Percentiles rank a stretch among this genome's conserved stretches.
Evolutionary conservation across 35 echinoderm and acorn worm species (phyloP).

Genomic region (Acanthaster planci): DNA sequence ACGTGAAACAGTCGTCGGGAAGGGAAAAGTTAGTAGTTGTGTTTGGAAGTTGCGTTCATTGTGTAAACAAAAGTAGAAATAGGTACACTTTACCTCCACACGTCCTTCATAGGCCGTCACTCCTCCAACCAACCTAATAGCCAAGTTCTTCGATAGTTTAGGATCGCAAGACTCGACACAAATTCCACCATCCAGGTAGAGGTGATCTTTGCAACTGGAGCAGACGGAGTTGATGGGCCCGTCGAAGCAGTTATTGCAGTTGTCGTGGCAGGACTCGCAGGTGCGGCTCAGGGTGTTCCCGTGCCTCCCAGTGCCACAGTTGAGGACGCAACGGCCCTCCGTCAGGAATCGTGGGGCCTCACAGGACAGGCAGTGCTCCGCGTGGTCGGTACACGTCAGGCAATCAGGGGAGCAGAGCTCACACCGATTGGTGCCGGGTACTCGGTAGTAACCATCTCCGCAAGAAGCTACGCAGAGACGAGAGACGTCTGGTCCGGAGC

Average conservation of each 20-base stretch:
- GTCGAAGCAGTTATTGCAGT: conserved; percentile 79
- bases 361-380: conserved; percentile 62
- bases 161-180: conserved; percentile 61
- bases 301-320: conserved; percentile 68
- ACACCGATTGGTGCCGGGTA: conserved; percentile 49
- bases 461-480: conserved; percentile 81
- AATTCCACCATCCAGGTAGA: conserved; percentile 30
- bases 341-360: conserved; percentile 72
- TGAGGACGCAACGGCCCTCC: conserved; percentile 48
- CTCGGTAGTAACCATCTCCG: conserved; percentile 80
- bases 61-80: too few species aligned
- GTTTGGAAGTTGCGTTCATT: neutral
- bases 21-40: too few species aligned
- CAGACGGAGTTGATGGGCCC: conserved; percentile 50
- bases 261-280: conserved; percentile 63
- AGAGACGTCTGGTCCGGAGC: conserved; percentile 84
- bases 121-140: conserved; percentile 74
- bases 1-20: too few species aligned
- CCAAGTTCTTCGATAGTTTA: conserved; percentile 67
- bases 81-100: conserved; percentile 78
- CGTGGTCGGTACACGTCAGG: conserved; percentile 52
- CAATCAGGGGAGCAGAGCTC: conserved; percentile 67
- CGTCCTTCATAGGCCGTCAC: conserved; percentile 77
- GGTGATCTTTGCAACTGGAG: conserved; percentile 72
- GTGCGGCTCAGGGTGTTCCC: conserved; percentile 56